These are phyloP conservation scores for Octopus sinensis DNA, from an alignment of 1,140 invertebrate species.

Conservation along the genomic window DNA sequence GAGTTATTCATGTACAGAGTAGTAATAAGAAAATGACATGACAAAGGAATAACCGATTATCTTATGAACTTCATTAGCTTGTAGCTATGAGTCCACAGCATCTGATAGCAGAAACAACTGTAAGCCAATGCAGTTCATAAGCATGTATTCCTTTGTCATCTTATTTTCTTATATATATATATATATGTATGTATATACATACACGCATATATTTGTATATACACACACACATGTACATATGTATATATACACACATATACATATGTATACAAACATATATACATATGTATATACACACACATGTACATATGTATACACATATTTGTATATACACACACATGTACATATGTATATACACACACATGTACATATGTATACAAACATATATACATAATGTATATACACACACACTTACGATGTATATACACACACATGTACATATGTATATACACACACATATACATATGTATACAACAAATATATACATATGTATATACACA, in stretches of 20 bases:
- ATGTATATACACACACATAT: neutral
- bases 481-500: neutral
- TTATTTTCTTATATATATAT: neutral
- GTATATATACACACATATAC: neutral
- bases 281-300: neutral
- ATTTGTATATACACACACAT: neutral
- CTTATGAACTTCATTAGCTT: too few species aligned
- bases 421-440: neutral
- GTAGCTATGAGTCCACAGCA: too few species aligned
- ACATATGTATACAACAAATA: neutral
- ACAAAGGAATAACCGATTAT: too few species aligned
- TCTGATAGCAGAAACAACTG: too few species aligned
- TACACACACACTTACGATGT: neutral
- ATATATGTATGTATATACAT: neutral
- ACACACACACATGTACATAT: neutral
- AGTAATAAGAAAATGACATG: too few species aligned
- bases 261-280: neutral
- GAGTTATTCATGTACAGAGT: too few species aligned
- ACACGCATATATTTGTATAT: neutral
- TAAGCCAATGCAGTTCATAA: too few species aligned
- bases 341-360: neutral
- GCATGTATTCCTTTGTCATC: too few species aligned
- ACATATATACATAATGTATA: neutral
- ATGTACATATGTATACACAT: neutral
- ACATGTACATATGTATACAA: neutral